phyloP scores from a whole-genome alignment of 1,140 invertebrate genomes.

The Heliconius melpomene region DNA sequence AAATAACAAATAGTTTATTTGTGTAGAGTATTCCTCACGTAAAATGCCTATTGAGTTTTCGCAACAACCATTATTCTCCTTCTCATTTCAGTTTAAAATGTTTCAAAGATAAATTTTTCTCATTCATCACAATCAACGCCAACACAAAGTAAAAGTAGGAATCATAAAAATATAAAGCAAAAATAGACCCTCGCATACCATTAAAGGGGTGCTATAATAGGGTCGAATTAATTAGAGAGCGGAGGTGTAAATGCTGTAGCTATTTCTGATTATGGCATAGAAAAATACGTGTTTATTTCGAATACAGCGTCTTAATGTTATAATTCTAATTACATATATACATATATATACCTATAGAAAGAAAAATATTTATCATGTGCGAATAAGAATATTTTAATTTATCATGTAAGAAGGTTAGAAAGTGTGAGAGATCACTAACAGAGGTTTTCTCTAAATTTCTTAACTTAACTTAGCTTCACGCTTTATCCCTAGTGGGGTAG shows the following conservation, averaged over 20 bases:
- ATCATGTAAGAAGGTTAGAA: too few relatives aligned
- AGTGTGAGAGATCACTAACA: too few relatives aligned
- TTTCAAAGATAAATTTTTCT: slow-evolving; percentile 23
- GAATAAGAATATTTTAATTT: too few relatives aligned
- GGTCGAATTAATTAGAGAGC: slow-evolving; percentile 15
- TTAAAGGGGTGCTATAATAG: slow-evolving; percentile 11
- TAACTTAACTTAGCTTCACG: too few relatives aligned
- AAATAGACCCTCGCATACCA: slow-evolving; percentile 8
- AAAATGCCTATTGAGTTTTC: not conserved
- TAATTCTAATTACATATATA: too few relatives aligned
- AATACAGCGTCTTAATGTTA: not conserved
- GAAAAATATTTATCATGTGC: too few relatives aligned
- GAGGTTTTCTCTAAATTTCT: too few relatives aligned
- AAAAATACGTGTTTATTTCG: not conserved
- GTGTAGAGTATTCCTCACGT: not conserved
- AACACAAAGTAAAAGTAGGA: slow-evolving; percentile 4
- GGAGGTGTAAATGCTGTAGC: not conserved
- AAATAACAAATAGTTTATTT: not conserved
- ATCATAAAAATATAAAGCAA: slow-evolving; percentile 16
- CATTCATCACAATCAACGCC: slow-evolving; percentile 30
- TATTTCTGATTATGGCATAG: not conserved
- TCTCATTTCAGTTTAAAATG: slow-evolving; percentile 11
- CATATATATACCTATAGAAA: not conserved
- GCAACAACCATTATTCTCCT: slow-evolving; percentile 6
- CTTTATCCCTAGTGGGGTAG: too few relatives aligned